These are phyloP conservation scores for Propsilocerus akamusi DNA, from an alignment of 1,140 invertebrate genomes.

Conservation along the genomic window DNA sequence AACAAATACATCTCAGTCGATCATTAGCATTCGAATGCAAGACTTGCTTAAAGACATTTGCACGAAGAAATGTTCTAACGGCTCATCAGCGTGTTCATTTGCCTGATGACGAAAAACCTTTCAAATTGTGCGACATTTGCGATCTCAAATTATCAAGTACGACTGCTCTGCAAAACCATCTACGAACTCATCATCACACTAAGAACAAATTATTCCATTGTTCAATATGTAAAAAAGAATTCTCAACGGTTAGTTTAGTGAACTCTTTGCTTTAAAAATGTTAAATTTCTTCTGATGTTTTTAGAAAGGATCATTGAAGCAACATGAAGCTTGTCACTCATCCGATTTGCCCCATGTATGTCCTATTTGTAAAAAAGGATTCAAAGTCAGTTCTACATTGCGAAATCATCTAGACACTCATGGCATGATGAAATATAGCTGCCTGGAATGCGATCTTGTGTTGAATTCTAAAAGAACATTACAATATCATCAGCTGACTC, in stretches of 20 bases:
- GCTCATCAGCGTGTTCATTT: background rate
- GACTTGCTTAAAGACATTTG: background rate
- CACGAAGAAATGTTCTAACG: background rate
- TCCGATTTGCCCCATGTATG: background rate
- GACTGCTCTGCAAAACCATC: background rate
- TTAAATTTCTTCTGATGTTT: background rate
- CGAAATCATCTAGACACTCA: background rate
- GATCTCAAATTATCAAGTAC: background rate
- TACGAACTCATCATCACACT: background rate
- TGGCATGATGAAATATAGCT: background rate
- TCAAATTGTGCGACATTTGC: background rate
- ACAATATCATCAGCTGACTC: background rate
- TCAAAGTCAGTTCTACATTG: background rate
- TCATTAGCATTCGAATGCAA: background rate
- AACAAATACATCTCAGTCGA: background rate
- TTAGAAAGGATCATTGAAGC: background rate
- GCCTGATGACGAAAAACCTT: background rate
- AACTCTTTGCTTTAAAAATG: background rate
- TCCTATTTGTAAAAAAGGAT: background rate
- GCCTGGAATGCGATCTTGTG: background rate
- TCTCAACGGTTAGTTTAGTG: background rate
- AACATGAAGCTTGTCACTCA: background rate
- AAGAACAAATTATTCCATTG: background rate
- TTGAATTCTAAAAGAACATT: background rate
- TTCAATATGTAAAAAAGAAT: background rate